Conservation (phyloP, 2,113 vertebrate genomes). For the Xerus inauris region DNA sequence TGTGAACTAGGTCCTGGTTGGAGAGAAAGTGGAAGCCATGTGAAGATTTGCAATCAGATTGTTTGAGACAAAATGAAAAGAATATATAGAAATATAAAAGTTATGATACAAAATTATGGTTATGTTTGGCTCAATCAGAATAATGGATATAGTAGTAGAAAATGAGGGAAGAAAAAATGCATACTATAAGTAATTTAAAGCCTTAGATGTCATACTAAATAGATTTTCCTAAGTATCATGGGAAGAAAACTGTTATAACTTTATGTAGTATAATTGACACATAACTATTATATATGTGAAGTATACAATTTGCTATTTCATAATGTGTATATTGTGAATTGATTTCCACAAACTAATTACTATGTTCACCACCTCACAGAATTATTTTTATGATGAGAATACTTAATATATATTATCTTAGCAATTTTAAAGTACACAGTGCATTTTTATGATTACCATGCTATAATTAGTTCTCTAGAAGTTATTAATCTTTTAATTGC, state of each 20-base stretch:
- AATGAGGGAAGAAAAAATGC: not conserved
- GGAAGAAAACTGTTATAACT: not conserved
- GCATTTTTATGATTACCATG: not conserved
- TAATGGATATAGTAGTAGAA: not conserved
- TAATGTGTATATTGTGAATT: too few species aligned
- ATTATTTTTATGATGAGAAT: not conserved
- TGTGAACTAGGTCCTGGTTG: not conserved
- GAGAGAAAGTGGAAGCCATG: not conserved
- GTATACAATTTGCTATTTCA: constrained; percentile 61
- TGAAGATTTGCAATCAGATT: not conserved
- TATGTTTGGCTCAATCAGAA: not conserved
- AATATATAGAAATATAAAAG: not conserved
- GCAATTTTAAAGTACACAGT: not conserved
- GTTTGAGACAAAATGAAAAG: not conserved
- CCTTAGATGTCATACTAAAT: not conserved
- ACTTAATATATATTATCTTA: not conserved
- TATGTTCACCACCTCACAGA: not conserved
- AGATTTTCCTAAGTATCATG: not conserved
- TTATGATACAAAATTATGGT: not conserved
- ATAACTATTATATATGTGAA: not conserved
- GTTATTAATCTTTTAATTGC: constrained; percentile 65
- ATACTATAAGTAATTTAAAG: not conserved
- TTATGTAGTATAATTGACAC: not conserved
- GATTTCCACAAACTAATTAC: not conserved
- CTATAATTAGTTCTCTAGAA: constrained; percentile 56